Conservation (phyloP, 1,140 invertebrate species). For the Euwallacea fornicatus region DNA sequence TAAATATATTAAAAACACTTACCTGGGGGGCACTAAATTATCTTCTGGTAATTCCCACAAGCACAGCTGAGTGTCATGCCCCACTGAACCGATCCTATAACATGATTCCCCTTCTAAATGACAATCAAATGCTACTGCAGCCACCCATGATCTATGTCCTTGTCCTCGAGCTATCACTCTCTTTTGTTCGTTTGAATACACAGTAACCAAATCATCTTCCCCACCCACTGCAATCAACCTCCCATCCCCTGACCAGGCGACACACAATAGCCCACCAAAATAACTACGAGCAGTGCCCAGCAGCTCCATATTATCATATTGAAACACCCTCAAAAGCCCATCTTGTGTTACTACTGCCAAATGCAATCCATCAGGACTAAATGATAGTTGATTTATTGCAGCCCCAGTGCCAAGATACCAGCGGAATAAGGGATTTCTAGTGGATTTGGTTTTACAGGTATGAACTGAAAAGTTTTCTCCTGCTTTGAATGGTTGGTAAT, state of each 20-base stretch:
- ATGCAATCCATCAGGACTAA: slow-evolving; percentile 92
- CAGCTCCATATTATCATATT: slow-evolving; percentile 96
- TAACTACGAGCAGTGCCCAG: slow-evolving; percentile 87
- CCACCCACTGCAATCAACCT: slow-evolving; percentile 95
- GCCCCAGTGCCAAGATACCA: slow-evolving; percentile 57
- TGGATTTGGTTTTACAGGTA: slow-evolving; percentile 95
- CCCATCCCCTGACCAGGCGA: slow-evolving; percentile 97
- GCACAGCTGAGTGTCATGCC: slow-evolving; percentile 97
- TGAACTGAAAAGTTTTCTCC: slow-evolving; percentile 93
- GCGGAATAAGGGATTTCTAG: slow-evolving; percentile 88
- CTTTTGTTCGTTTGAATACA: slow-evolving; percentile 94
- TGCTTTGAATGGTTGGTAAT: slow-evolving; percentile 94
- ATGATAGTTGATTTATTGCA: slow-evolving; percentile 95
- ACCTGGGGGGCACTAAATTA: slow-evolving; percentile 61
- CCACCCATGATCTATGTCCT: slow-evolving; percentile 95
- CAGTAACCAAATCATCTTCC: slow-evolving; percentile 97
- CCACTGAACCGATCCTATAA: slow-evolving; percentile 67
- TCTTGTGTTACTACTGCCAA: slow-evolving; percentile 94
- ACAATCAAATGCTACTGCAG: slow-evolving; percentile 92
- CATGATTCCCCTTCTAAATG: slow-evolving; percentile 51
- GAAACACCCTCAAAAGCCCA: slow-evolving; percentile 94
- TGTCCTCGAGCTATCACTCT: slow-evolving; percentile 94
- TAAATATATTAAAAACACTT: slow-evolving; percentile 5
- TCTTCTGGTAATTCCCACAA: slow-evolving; percentile 99
- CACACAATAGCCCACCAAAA: slow-evolving; percentile 94